Evolutionary conservation across 2,113 vertebrate genomes (phyloP).

Genomic region (Xyrauchen texanus): DNA sequence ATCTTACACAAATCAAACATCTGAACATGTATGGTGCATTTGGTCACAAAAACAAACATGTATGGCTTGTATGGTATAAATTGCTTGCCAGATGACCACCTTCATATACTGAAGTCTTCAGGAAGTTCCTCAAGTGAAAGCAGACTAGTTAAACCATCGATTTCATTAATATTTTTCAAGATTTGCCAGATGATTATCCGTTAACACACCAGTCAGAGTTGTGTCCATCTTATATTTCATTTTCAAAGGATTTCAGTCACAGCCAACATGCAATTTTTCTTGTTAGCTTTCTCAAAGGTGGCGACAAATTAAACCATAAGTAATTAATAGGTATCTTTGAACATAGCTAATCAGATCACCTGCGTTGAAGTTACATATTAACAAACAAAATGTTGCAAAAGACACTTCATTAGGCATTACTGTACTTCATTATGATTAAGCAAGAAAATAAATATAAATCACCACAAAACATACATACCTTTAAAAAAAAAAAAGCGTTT

Average conservation of each 20-base stretch:
- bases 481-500: conserved; percentile 42
- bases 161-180: background rate
- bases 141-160: background rate
- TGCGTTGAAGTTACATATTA: conserved; percentile 16
- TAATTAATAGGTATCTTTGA: background rate
- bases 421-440: conserved; percentile 40
- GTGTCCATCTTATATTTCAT: background rate
- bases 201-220: background rate
- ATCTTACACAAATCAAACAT: conserved; percentile 19
- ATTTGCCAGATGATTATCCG: background rate
- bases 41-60: conserved; percentile 44
- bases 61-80: conserved; percentile 65
- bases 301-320: conserved; percentile 13
- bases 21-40: conserved; percentile 29
- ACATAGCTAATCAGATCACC: background rate
- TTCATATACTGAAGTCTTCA: background rate
- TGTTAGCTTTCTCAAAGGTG: background rate
- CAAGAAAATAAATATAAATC: conserved; percentile 25
- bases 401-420: conserved; percentile 52
- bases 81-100: conserved; percentile 26
- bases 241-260: conserved; percentile 10
- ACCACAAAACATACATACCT: conserved; percentile 56
- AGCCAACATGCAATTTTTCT: background rate
- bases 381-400: conserved; percentile 42
- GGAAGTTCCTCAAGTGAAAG: background rate